phyloP scores from a whole-genome alignment of 1,140 invertebrate genomes.

The Achroia grisella region DNA sequence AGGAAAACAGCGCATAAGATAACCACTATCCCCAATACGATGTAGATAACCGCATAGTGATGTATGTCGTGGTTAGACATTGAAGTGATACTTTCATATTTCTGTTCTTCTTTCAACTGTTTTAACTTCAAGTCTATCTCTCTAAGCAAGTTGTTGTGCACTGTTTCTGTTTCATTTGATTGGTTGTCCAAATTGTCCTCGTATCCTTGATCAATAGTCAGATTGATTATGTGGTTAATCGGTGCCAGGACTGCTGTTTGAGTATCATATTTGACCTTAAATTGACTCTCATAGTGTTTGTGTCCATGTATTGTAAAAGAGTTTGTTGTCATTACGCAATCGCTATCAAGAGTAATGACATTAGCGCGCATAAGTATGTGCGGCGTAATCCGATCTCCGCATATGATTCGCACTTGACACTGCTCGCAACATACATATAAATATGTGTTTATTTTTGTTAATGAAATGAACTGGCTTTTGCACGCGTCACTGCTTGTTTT shows the following conservation, averaged over 20 bases:
- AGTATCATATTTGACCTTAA: background rate
- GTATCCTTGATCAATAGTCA: constrained; percentile 1
- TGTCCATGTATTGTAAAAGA: constrained; percentile 7
- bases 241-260: background rate
- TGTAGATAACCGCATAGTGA: constrained; percentile 5
- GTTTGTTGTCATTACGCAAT: constrained; percentile 6
- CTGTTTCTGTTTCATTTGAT: background rate
- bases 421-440: constrained; percentile 5
- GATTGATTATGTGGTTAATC: constrained; percentile 6
- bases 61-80: constrained; percentile 1
- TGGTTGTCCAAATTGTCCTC: background rate
- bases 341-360: constrained; percentile 1
- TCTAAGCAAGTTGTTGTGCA: background rate
- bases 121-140: background rate
- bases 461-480: background rate
- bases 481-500: background rate
- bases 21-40: background rate
- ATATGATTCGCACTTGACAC: constrained; percentile 6
- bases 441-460: background rate
- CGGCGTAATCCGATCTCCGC: constrained; percentile 7
- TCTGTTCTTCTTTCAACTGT: background rate
- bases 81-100: background rate
- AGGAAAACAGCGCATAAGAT: background rate
- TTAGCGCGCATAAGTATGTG: background rate
- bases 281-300: constrained; percentile 1